A percentile compares a stretch with the other conserved stretches of the same genome.
These are phyloP conservation scores for Sminthopsis crassicaudata DNA, from an alignment of 2,113 vertebrate species.

Conservation along the genomic window DNA sequence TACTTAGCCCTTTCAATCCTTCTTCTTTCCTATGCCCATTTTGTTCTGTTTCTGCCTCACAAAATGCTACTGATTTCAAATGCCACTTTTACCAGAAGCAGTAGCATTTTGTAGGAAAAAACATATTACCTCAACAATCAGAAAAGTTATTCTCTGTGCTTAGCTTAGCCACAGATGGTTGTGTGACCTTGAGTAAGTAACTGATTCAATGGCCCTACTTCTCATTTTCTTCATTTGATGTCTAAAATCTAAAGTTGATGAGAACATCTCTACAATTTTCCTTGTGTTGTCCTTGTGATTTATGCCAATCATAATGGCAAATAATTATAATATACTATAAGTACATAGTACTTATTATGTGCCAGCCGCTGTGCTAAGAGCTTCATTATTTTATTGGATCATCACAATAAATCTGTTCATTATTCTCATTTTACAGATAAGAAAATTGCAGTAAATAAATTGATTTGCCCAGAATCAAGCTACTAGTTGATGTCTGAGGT, in stretches of 20 bases:
- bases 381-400: neutral
- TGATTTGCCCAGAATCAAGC: neutral
- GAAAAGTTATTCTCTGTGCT: neutral
- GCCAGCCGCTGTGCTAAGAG: neutral
- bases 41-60: neutral
- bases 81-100: neutral
- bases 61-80: neutral
- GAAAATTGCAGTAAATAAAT: neutral
- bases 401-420: neutral
- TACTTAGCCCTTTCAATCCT: conserved; percentile 58
- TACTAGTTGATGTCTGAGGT: neutral
- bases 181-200: neutral
- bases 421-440: neutral
- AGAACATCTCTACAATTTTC: neutral
- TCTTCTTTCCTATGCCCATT: neutral
- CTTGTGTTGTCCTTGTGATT: neutral
- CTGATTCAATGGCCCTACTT: neutral
- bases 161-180: neutral
- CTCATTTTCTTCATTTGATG: neutral
- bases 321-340: neutral
- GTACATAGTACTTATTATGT: neutral
- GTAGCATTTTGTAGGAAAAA: neutral
- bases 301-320: neutral
- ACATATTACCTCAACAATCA: neutral
- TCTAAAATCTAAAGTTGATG: neutral